Base-by-base conservation (phyloP, 2,797 vertebrate species). In the Hemibagrus guttatus region DNA sequence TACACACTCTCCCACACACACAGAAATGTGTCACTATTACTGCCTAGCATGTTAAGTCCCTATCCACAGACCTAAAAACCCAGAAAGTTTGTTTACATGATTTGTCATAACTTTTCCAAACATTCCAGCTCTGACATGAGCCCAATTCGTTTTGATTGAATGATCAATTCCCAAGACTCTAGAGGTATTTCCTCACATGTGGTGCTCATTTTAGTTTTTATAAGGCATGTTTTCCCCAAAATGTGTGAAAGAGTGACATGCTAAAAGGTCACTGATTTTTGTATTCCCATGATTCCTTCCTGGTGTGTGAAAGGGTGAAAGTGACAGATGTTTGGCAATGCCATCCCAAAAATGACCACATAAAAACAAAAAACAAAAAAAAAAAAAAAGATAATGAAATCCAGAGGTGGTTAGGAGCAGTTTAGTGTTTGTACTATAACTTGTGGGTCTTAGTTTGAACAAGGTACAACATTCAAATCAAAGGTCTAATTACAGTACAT, bases 281-380 rank as follows among this genome's bases (percentile, higher is more conserved):
- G 79, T 84, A 86, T 87, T 87, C 61, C 66, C 87, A 85, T 90
- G 86, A 89, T 89, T 88, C 92, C 93, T 94, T 95, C 92, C 92
- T 90, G 86, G 88, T 69, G 89, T 89, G 93, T 93, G 91, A 94
- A 94, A 94, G 91, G 90, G 88, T 86, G 64, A 61, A 68, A 92
- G 91, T 93, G 95, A 93, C 94, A 93, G 92, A 91, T 93, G 90
- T 93, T 94, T 93, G 93, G 93, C 94, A 94, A 90, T 92, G 92
- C 92, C 91, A 86, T 89, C 88, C 74, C 19, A 87, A 17, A 93
- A 93, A 92, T 90, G 79, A 93, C 90, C 90, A 88, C 76, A 64
- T 46, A 89, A 91, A 92, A 91, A 90, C 91, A n/a, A n/a, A n/a
- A n/a, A n/a, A n/a, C n/a, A n/a, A n/a, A n/a, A 39, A 39, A 39